Percentiles rank a stretch among this genome's conserved stretches.
Evolutionary conservation across 64 coral and sea anemone species (phyloP).

Genomic region (Dendronephthya gigantea): DNA sequence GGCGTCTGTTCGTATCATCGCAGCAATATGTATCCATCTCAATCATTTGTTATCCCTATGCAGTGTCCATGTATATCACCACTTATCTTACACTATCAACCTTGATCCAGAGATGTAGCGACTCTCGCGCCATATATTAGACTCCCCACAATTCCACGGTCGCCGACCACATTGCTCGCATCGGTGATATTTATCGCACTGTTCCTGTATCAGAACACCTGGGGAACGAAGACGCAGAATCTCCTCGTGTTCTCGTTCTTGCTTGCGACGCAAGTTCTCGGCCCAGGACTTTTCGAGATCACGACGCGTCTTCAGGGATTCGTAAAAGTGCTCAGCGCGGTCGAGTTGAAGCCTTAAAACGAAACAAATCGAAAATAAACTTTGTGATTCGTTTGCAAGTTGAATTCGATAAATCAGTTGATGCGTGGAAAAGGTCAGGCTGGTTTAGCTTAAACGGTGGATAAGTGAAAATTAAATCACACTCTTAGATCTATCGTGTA

Average conservation of each 20-base stretch:
- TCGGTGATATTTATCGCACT: slow-evolving; percentile 59
- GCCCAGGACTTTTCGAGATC: slow-evolving; percentile 60
- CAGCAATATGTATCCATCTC: not conserved
- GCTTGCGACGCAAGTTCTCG: slow-evolving; percentile 28
- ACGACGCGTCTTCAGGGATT: slow-evolving; percentile 15
- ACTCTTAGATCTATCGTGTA: too few relatives aligned
- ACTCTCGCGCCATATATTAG: slow-evolving; percentile 68
- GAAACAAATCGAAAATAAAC: not conserved
- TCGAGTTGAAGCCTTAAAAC: not conserved
- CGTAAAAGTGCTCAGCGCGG: not conserved
- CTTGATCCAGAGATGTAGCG: slow-evolving; percentile 66
- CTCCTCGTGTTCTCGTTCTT: slow-evolving; percentile 40
- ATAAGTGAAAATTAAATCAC: too few relatives aligned
- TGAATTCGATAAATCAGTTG: too few relatives aligned
- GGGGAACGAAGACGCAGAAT: slow-evolving; percentile 19
- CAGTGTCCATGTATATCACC: not conserved
- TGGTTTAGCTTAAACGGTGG: too few relatives aligned
- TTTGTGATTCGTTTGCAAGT: too few relatives aligned
- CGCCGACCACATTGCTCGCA: slow-evolving; percentile 65
- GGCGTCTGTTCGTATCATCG: not conserved
- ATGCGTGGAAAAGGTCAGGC: too few relatives aligned
- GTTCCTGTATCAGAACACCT: slow-evolving; percentile 63
- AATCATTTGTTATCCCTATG: not conserved
- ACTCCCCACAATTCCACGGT: slow-evolving; percentile 64
- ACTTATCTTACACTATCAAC: slow-evolving; percentile 42